phyloP scores from a whole-genome alignment of 2,888 invertebrate species.

The Drosophila eohydei region DNA sequence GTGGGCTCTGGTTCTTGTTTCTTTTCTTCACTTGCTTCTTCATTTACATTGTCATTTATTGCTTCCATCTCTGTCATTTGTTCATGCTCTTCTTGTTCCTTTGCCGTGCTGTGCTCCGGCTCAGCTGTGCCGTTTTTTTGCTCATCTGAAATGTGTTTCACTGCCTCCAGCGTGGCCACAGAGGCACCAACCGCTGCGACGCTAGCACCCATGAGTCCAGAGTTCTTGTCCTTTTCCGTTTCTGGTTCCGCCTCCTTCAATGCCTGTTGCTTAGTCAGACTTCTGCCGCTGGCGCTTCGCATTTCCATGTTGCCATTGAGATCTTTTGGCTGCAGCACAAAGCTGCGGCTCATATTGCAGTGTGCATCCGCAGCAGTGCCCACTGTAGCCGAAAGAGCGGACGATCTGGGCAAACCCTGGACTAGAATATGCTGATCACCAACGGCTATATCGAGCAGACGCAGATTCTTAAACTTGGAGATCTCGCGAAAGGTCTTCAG shows the following conservation, averaged over 20 bases:
- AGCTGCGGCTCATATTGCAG: conserved; percentile 73
- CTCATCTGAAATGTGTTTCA: conserved; percentile 60
- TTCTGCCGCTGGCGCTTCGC: conserved; percentile 52
- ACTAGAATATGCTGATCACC: conserved; percentile 84
- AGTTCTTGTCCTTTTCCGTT: conserved; percentile 16
- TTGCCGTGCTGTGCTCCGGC: background rate
- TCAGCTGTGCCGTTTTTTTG: conserved; percentile 21
- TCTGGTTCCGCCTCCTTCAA: conserved; percentile 45
- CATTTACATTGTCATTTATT: conserved; percentile 18
- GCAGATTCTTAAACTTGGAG: conserved; percentile 84
- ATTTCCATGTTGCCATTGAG: conserved; percentile 58
- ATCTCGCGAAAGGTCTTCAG: conserved; percentile 84
- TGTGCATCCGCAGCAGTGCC: conserved; percentile 59
- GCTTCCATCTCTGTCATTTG: conserved; percentile 9
- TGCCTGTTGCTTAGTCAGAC: conserved; percentile 51
- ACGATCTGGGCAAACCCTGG: conserved; percentile 82
- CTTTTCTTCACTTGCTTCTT: background rate
- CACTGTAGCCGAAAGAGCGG: conserved; percentile 67
- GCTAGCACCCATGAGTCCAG: conserved; percentile 35
- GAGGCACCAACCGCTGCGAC: conserved; percentile 34
- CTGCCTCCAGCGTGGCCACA: conserved; percentile 58
- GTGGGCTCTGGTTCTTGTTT: conserved; percentile 5
- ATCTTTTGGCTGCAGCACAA: conserved; percentile 67
- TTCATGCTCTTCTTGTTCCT: background rate
- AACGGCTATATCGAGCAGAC: conserved; percentile 82